A percentile compares a stretch with the other conserved stretches of the same genome.
Conservation (phyloP, 2,797 vertebrate species). For the Mormyrops boulengeri region DNA sequence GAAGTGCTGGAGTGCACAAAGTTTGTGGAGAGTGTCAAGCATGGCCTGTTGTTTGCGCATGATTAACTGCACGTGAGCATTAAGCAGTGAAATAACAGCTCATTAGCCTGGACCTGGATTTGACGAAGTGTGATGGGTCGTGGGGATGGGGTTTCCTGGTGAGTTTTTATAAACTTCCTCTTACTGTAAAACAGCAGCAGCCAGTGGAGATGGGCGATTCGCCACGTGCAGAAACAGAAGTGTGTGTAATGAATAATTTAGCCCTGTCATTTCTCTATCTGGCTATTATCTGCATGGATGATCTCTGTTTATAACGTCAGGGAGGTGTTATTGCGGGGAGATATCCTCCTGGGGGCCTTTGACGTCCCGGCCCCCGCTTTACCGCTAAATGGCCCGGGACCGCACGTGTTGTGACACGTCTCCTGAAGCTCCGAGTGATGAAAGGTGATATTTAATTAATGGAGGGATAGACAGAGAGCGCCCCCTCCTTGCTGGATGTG, state of each 20-base stretch:
- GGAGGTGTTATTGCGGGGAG: slow-evolving; percentile 15
- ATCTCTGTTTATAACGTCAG: slow-evolving; percentile 20
- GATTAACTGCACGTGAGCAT: not conserved
- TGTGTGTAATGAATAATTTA: slow-evolving; percentile 41
- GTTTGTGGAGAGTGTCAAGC: not conserved
- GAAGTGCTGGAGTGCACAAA: not conserved
- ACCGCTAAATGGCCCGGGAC: not conserved
- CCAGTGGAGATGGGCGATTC: not conserved
- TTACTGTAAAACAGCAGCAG: slow-evolving; percentile 26
- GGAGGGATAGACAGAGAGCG: not conserved
- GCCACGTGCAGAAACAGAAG: slow-evolving; percentile 20
- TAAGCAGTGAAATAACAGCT: not conserved
- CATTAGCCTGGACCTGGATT: not conserved
- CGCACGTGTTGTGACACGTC: not conserved
- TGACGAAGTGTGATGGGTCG: not conserved
- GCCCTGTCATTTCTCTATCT: slow-evolving; percentile 36
- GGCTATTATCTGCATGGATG: slow-evolving; percentile 21
- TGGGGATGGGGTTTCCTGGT: not conserved
- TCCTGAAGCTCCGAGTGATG: not conserved
- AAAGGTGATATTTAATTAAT: slow-evolving; percentile 11
- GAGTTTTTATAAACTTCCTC: not conserved
- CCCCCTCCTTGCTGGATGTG: not conserved
- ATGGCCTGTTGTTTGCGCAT: not conserved
- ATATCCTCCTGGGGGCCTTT: not conserved
- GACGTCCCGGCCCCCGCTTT: not conserved